A percentile compares a stretch with the other conserved stretches of the same genome.
These are phyloP conservation scores for Damaliscus lunatus DNA, from an alignment of 2,113 vertebrate genomes.

Conservation along the genomic window DNA sequence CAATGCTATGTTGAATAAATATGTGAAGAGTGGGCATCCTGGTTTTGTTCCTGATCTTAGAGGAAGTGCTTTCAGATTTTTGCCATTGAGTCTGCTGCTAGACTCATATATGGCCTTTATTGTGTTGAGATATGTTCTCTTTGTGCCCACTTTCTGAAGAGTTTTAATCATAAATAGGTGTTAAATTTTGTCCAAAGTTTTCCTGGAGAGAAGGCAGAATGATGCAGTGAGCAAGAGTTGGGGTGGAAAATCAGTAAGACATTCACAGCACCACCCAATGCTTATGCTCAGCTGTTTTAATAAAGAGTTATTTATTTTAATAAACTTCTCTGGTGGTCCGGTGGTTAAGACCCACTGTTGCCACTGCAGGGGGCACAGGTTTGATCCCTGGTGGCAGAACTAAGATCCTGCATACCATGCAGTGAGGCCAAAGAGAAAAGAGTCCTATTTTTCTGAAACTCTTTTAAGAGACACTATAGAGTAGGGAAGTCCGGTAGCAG, in stretches of 20 bases:
- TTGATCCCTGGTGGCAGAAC: neutral
- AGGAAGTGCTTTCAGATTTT: neutral
- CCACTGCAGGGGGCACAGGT: neutral
- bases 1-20: neutral
- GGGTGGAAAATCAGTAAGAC: neutral
- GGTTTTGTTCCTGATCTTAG: neutral
- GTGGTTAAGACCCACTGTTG: neutral
- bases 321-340: neutral
- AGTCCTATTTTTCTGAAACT: neutral
- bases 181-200: neutral
- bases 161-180: neutral
- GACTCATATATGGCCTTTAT: neutral
- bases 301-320: neutral
- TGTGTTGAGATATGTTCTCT: neutral
- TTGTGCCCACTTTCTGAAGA: neutral
- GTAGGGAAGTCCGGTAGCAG: neutral
- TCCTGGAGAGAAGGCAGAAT: neutral
- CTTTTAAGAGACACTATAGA: neutral
- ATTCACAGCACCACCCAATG: fast-evolving
- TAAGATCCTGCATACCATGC: neutral
- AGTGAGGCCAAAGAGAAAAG: neutral
- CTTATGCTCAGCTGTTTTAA: neutral
- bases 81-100: neutral
- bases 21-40: neutral
- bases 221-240: neutral